Percentiles rank a stretch among this genome's conserved stretches.
These are phyloP conservation scores for Cryptotermes secundus DNA, from an alignment of 1,140 invertebrate species.

Conservation along the genomic window DNA sequence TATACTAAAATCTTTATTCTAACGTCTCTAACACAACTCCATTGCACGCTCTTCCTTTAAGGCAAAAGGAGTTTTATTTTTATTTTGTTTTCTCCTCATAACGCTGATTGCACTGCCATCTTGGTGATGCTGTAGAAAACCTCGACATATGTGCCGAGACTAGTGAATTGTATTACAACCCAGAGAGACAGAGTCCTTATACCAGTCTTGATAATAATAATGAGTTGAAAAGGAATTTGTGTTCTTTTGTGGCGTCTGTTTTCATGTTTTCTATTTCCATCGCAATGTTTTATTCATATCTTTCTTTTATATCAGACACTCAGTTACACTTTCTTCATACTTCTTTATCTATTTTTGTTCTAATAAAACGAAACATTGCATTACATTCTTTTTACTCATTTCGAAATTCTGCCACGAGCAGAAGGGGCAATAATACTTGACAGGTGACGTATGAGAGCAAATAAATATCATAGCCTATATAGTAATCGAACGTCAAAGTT, in stretches of 20 bases:
- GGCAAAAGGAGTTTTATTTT: background rate
- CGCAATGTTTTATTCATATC: conserved; percentile 1
- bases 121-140: conserved; percentile 2
- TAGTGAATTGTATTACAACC: background rate
- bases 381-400: background rate
- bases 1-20: too few relatives aligned
- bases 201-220: background rate
- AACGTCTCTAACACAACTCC: too few relatives aligned
- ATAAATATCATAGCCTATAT: background rate
- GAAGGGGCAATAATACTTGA: background rate
- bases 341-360: background rate
- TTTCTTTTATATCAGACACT: background rate
- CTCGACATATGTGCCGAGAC: background rate
- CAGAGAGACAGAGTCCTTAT: background rate
- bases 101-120: background rate
- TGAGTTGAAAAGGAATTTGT: background rate
- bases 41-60: background rate
- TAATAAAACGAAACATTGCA: conserved; percentile 15
- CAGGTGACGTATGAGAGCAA: background rate
- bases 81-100: background rate
- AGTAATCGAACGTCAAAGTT: background rate
- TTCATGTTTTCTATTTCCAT: conserved; percentile 2
- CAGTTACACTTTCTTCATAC: background rate
- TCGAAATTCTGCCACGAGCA: background rate
- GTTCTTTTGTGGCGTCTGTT: background rate